Evolutionary conservation across 1,140 invertebrate genomes (phyloP), one percentile per base, ranked within the genome.

Genomic region (Nixonia krombeini): DNA sequence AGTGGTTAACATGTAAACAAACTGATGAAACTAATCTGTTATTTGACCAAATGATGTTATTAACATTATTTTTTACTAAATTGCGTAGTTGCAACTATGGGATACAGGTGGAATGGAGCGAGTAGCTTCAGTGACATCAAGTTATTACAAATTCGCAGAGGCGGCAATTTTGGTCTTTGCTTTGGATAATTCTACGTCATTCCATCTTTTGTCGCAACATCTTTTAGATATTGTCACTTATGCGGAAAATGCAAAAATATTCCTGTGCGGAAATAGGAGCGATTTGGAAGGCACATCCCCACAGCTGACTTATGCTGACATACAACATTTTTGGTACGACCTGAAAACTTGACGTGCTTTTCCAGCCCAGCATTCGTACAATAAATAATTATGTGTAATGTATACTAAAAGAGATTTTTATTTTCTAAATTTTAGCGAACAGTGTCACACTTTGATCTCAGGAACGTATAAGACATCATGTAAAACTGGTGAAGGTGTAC

Each of bases 81-180:
- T n/a, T n/a, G n/a, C 85, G 40, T 70, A 96, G 94, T 84, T 96
- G 31, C 94, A 96, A 86, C 82, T 96, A 70, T 97, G 94, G 94
- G 95, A 97, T 75, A 97, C 95, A 33, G 94, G 94, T 71, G 95
- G 94, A 55, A 95, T 96, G 93, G 95, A 97, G 85, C 88, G 95
- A 79, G 94, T 96, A 26, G 94, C 94, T 17, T 94, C 93, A n/a
- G 93, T 97, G 6, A 96, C 94, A 1, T 95, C 93, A 9, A 95
- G 93, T 69, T 97, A 97, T 77, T 96, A 96, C 75, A 96, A 96
- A 86, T 96, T 95, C 87, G 93, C 94, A 7, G 94, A 96, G 80
- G 95, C 93, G 52, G 95, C 94, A 40, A 92, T 97, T 69, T 84
- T 96, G 35, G 94, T 96, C 0, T 97, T 96, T 85, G 92, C 94